Conservation (phyloP, 2,797 vertebrate species). For the Coracias cyanogaster region DNA sequence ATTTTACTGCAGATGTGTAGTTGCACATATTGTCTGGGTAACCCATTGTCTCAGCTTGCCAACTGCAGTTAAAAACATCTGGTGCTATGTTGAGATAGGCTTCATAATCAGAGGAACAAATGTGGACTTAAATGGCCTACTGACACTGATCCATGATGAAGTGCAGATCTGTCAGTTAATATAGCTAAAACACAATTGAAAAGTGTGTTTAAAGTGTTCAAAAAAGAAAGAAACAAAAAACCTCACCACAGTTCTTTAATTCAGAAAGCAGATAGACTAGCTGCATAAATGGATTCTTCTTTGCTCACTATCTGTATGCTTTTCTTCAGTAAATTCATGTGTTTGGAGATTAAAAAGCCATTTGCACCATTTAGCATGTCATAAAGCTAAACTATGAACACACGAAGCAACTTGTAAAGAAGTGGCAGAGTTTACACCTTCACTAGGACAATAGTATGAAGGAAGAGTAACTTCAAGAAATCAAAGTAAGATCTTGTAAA, state of each 20-base stretch:
- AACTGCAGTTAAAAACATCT: neutral
- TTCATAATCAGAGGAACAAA: neutral
- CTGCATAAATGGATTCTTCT: neutral
- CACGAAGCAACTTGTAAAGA: neutral
- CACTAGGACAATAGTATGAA: neutral
- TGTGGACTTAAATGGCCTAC: neutral
- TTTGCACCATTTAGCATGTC: neutral
- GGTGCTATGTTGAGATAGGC: neutral
- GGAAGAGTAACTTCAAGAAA: neutral
- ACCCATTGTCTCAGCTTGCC: neutral
- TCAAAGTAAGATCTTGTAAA: neutral
- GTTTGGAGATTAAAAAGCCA: neutral
- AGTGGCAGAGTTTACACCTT: neutral
- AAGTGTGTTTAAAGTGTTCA: too few relatives aligned
- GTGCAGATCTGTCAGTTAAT: neutral
- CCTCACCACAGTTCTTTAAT: neutral
- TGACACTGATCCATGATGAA: neutral
- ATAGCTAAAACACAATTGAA: neutral
- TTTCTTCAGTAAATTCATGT: neutral
- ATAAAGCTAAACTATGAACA: neutral
- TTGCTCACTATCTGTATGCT: neutral
- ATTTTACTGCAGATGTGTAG: neutral
- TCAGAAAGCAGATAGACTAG: neutral
- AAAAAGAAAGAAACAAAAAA: neutral
- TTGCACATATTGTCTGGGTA: neutral